phyloP scores from a whole-genome alignment of 2,113 vertebrate genomes.

The Setophaga kirtlandii region DNA sequence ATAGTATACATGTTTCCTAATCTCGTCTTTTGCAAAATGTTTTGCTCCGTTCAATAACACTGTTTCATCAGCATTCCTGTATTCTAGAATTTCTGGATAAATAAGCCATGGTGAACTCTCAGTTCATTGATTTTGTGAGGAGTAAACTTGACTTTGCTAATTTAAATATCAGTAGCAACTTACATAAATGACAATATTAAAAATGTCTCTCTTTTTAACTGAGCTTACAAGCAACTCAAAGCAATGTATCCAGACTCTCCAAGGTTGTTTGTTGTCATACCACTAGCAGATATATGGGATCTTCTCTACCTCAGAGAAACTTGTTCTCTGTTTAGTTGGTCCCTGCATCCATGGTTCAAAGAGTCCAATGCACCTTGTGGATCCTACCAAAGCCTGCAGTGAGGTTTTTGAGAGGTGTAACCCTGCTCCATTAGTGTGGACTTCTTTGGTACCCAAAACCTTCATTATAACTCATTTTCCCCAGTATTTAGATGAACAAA shows the following conservation, averaged over 20 bases:
- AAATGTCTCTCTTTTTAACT: neutral
- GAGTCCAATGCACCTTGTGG: rapidly evolving
- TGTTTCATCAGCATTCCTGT: neutral
- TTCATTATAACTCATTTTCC: neutral
- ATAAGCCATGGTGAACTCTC: neutral
- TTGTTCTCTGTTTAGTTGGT: neutral
- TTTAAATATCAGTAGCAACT: neutral
- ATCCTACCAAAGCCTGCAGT: neutral
- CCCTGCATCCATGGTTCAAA: neutral
- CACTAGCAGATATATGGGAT: neutral
- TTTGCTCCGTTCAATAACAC: neutral
- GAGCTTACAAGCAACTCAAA: neutral
- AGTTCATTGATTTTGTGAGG: neutral
- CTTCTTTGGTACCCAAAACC: neutral
- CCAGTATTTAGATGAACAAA: neutral
- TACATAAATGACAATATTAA: neutral
- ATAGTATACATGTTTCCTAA: neutral
- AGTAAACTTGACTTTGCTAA: neutral
- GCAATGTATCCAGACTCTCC: neutral
- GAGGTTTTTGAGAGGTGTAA: neutral
- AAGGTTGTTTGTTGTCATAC: neutral
- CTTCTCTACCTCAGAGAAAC: neutral
- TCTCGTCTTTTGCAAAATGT: neutral
- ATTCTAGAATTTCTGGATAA: neutral
- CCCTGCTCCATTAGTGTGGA: too few species aligned